These are phyloP conservation scores for Drosophila fuyamai DNA, from an alignment of 1,140 invertebrate genomes.

Conservation along the genomic window DNA sequence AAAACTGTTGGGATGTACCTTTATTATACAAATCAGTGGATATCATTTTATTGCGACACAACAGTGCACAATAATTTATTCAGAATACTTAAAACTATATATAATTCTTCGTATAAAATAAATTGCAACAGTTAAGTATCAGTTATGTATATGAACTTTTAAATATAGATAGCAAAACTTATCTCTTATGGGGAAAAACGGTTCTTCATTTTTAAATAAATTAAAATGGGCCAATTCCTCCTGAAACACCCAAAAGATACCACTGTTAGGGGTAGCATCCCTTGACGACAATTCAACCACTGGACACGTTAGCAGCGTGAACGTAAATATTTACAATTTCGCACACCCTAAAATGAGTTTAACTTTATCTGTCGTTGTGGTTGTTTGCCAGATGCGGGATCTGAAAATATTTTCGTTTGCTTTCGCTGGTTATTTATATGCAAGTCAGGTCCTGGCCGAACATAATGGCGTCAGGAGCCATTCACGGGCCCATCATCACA, in stretches of 20 bases:
- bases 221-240: not conserved
- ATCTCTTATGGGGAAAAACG: no score
- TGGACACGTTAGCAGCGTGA: conserved; percentile 23
- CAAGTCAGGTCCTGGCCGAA: conserved; percentile 70
- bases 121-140: no score
- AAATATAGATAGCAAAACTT: no score
- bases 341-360: conserved; percentile 80
- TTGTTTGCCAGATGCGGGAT: conserved; percentile 71
- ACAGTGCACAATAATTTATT: no score
- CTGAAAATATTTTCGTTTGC: conserved; percentile 65
- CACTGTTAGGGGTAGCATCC: conserved; percentile 6
- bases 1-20: no score
- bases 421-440: conserved; percentile 78
- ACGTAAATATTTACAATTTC: conserved; percentile 82
- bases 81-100: no score
- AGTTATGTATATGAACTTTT: no score
- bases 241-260: not conserved
- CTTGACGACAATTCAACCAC: conserved; percentile 28
- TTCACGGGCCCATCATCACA: conserved; percentile 50
- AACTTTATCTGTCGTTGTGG: conserved; percentile 80
- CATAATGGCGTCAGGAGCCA: conserved; percentile 72
- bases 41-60: no score
- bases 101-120: no score
- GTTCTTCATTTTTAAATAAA: not conserved
- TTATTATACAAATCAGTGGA: no score